These are phyloP conservation scores for Elaphurus davidianus DNA, from an alignment of 2,113 vertebrate genomes.

Conservation along the genomic window DNA sequence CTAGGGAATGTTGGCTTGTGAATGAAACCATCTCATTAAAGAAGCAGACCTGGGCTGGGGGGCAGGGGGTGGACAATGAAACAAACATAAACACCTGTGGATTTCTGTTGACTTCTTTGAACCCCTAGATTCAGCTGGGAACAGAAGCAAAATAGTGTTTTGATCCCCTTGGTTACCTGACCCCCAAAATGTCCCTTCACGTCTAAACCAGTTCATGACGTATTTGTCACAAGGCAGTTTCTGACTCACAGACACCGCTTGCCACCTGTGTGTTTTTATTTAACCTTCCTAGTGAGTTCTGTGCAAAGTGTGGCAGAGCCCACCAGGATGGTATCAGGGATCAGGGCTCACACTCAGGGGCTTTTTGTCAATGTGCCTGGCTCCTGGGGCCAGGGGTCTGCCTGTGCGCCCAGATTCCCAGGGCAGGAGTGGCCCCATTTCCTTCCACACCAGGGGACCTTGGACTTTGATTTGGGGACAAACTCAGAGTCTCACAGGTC, in stretches of 20 bases:
- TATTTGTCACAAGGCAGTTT: too few relatives aligned
- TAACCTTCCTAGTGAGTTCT: not conserved
- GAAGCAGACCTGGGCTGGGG: too few relatives aligned
- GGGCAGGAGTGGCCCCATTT: accelerated
- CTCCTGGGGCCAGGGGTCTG: accelerated
- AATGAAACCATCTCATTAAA: not conserved
- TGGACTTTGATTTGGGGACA: not conserved
- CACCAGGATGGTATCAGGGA: accelerated
- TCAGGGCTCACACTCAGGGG: accelerated
- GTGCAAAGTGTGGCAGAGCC: accelerated
- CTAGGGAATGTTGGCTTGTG: not conserved
- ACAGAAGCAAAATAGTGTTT: not conserved
- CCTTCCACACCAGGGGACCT: accelerated
- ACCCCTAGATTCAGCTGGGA: too few relatives aligned
- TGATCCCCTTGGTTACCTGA: too few relatives aligned
- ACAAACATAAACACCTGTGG: accelerated
- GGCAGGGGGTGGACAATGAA: not conserved
- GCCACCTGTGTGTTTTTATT: not conserved
- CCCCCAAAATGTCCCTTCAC: not conserved
- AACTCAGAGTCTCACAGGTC: not conserved
- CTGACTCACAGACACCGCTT: accelerated
- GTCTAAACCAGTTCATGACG: not conserved
- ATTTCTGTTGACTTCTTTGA: not conserved
- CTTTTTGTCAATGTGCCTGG: not conserved
- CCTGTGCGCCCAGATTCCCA: accelerated